These are phyloP conservation scores for Argyresthia albistria DNA, from an alignment of 2,888 invertebrate genomes.

Conservation along the genomic window DNA sequence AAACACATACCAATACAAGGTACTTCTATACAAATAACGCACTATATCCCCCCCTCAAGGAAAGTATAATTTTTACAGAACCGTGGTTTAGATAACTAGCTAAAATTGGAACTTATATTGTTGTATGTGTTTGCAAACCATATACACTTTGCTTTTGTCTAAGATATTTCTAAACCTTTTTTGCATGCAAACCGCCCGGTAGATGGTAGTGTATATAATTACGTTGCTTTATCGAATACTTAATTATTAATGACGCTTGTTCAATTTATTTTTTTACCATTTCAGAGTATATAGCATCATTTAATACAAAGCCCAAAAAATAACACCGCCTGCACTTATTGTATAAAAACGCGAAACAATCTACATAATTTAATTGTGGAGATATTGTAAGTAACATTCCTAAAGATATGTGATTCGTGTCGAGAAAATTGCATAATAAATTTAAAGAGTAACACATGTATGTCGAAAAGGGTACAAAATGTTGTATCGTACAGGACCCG, in stretches of 20 bases:
- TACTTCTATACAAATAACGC: too few relatives aligned
- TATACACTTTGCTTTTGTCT: too few relatives aligned
- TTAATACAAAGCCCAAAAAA: conserved; percentile 57
- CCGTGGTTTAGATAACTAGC: too few relatives aligned
- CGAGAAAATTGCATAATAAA: not conserved
- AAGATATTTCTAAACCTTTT: conserved; percentile 5
- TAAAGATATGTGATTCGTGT: not conserved
- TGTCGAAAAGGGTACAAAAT: too few relatives aligned
- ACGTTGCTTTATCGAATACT: conserved; percentile 3
- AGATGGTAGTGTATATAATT: conserved; percentile 10
- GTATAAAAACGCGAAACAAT: not conserved
- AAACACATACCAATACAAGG: too few relatives aligned
- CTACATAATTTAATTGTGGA: too few relatives aligned
- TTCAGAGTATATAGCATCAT: conserved; percentile 66
- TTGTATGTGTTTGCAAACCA: too few relatives aligned
- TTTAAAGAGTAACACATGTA: too few relatives aligned
- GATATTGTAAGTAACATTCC: conserved; percentile 15
- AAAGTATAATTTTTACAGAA: too few relatives aligned
- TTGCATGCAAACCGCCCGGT: conserved; percentile 8
- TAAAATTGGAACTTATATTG: too few relatives aligned
- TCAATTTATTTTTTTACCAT: conserved; percentile 42
- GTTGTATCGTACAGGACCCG: too few relatives aligned
- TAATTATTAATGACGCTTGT: not conserved
- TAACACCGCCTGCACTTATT: conserved; percentile 28
- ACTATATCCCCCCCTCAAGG: too few relatives aligned